Evolutionary conservation across 92 coral and sea anemone species (phyloP).

Genomic region (Micromussa lordhowensis): DNA sequence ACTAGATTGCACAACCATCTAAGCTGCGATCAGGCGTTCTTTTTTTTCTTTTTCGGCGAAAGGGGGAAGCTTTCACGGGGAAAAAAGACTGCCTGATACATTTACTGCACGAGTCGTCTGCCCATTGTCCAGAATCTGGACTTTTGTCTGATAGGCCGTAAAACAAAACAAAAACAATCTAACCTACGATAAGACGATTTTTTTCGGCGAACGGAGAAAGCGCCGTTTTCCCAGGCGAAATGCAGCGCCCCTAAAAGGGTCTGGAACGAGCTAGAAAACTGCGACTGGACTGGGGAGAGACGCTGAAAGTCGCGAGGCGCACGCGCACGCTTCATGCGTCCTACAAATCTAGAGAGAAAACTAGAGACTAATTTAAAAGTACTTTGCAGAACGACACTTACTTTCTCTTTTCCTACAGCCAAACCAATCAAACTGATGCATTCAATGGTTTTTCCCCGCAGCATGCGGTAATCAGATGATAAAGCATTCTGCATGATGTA

Average conservation of each 20-base stretch:
- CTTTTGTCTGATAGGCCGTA: too few relatives aligned
- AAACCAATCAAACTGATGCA: constrained; percentile 98
- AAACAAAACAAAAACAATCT: too few relatives aligned
- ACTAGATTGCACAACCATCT: too few relatives aligned
- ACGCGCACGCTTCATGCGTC: neutral
- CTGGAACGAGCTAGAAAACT: neutral
- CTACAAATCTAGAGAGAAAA: neutral
- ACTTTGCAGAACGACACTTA: neutral
- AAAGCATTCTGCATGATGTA: constrained; percentile 94
- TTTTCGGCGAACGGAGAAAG: too few relatives aligned
- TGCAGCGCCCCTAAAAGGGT: neutral
- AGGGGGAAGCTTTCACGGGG: too few relatives aligned
- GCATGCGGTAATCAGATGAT: constrained; percentile 86
- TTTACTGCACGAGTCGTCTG: too few relatives aligned
- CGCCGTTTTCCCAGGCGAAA: neutral
- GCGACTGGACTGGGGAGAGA: neutral
- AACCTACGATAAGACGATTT: too few relatives aligned
- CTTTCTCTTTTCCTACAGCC: constrained; percentile 98
- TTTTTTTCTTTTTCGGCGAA: too few relatives aligned
- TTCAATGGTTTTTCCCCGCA: constrained; percentile 96
- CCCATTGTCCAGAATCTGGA: too few relatives aligned
- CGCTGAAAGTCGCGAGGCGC: neutral
- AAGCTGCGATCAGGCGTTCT: too few relatives aligned
- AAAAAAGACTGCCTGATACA: too few relatives aligned
- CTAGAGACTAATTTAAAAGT: neutral